Evolutionary conservation across 1,140 invertebrate species (phyloP).

Genomic region (Drosophila micromelanica): DNA sequence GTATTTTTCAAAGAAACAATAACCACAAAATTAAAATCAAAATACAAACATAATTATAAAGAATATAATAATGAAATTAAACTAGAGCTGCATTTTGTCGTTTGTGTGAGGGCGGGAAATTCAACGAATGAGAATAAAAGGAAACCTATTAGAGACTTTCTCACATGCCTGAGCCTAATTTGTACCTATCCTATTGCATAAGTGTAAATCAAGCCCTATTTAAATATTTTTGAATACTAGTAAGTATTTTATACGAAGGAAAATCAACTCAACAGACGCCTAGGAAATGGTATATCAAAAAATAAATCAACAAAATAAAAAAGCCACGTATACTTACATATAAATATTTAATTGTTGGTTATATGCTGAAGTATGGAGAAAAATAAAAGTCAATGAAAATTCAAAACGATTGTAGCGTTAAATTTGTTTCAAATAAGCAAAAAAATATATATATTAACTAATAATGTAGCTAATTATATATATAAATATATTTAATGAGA

Average conservation of each 20-base stretch:
- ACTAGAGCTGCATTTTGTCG: conserved; percentile 71
- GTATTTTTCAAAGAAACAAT: conserved; percentile 52
- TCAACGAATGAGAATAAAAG: conserved; percentile 21
- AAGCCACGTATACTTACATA: conserved; percentile 33
- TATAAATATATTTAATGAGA: conserved; percentile 30
- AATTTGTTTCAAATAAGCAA: conserved; percentile 61
- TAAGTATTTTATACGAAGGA: conserved; percentile 70
- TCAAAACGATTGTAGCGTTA: conserved; percentile 64
- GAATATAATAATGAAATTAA: conserved; percentile 22
- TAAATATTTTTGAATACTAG: conserved; percentile 74
- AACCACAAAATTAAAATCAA: conserved; percentile 33
- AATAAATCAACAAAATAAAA: conserved; percentile 12
- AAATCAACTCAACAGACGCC: conserved; percentile 55
- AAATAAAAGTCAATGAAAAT: conserved; percentile 36
- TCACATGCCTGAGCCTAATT: conserved; percentile 77
- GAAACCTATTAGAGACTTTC: conserved; percentile 69
- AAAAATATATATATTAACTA: conserved; percentile 60
- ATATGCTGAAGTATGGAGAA: conserved; percentile 67
- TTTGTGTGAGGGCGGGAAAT: conserved; percentile 22
- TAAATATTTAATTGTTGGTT: conserved; percentile 72
- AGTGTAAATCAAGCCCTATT: conserved; percentile 72
- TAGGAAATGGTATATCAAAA: conserved; percentile 72
- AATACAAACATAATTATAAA: conserved; percentile 32
- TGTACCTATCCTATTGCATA: conserved; percentile 81
- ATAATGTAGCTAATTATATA: conserved; percentile 69